Base-by-base conservation (phyloP, 1,140 invertebrate genomes). In the Zaprionus davidi region DNA sequence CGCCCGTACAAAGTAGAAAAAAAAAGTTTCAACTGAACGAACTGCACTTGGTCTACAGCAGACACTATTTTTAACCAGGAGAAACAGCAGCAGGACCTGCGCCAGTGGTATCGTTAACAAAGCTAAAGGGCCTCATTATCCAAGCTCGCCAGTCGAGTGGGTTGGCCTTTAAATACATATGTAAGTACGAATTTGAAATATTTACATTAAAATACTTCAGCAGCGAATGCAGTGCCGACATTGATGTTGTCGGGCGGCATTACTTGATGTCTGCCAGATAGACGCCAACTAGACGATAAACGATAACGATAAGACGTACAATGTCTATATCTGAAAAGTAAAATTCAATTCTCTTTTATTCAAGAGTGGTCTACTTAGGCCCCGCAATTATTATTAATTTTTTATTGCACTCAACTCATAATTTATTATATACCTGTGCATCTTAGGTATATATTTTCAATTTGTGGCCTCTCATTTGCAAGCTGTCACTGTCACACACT, bases 131-230 rank as follows among this genome's bases (percentile, higher is more conserved):
- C 85, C 85, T 81, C 81, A 88, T 88, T 90, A 88, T 73, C 44
- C 56, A 58, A 20, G n/a, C 31, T 34, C 26, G 64, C 55, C 51
- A 55, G 64, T 64, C 57, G 26, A 44, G 57, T 22, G 38, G 46
- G 34, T 6, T 28, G 41, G 46, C 56, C 57, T 74, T 24, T 56
- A 69, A 41, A 71, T 63, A 70, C 31, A 34, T 34, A 34, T 34
- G 31, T 49, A 12, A 65, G 28, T 58, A 62, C 59, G 66, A 80
- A 68, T 70, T 87, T 88, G n/a, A 88, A 81, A 88, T 87, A 88
- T 87, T 88, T 78, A 88, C 84, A 84, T 87, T 87, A 87, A 87
- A 88, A 88, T 88, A 76, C 74, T 78, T 88, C 46, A 49, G 63
- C 36, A 3, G 31, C 7, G 17, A 64, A 70, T 75, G 67, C 26